phyloP scores from a whole-genome alignment of 2,113 vertebrate genomes.

The Thunnus maccoyii region DNA sequence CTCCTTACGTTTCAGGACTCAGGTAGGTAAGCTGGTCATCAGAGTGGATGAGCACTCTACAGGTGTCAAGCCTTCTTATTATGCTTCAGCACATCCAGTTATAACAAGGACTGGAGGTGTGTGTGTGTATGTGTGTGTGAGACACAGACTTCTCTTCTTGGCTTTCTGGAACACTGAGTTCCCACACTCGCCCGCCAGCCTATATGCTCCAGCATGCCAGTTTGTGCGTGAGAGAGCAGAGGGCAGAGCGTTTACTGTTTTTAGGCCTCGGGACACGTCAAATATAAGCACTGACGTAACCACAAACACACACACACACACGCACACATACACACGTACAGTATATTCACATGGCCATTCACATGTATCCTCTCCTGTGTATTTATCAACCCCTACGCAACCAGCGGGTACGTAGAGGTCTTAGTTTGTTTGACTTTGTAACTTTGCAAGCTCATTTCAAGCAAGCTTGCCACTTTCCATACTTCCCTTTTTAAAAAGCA shows the following conservation, averaged over 20 bases:
- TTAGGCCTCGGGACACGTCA: constrained; percentile 22
- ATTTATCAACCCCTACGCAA: neutral
- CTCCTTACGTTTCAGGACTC: neutral
- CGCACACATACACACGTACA: neutral
- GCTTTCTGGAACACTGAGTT: constrained; percentile 65
- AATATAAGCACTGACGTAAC: constrained; percentile 33
- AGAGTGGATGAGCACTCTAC: constrained; percentile 20
- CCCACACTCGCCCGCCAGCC: constrained; percentile 55
- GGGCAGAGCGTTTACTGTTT: constrained; percentile 21
- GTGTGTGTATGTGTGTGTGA: constrained; percentile 18
- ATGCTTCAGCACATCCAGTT: constrained; percentile 35
- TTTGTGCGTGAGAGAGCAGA: constrained; percentile 42
- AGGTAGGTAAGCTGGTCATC: neutral
- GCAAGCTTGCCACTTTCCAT: constrained; percentile 5
- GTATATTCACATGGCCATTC: neutral
- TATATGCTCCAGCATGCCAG: constrained; percentile 26
- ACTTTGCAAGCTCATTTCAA: constrained; percentile 7
- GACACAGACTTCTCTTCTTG: constrained; percentile 1
- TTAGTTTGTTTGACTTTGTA: neutral
- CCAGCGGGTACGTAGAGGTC: neutral
- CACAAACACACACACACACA: neutral
- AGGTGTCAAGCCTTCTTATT: constrained; percentile 34
- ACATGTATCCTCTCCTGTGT: neutral
- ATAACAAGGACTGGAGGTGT: constrained; percentile 3
- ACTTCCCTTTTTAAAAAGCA: neutral